Conservation (phyloP, 2,888 invertebrate species). For the Heliconius charithonia region DNA sequence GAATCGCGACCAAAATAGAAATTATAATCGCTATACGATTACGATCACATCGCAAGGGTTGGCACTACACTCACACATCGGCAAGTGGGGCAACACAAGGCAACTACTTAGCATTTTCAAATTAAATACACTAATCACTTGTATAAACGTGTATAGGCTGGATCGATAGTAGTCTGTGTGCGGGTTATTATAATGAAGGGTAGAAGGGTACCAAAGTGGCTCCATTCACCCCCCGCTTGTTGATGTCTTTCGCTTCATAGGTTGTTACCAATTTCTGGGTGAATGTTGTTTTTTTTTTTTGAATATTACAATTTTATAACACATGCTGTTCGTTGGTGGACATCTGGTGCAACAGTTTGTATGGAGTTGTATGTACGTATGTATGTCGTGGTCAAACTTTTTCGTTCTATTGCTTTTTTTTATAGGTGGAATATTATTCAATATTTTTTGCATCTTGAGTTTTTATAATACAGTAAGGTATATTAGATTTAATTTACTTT, state of each 20-base stretch:
- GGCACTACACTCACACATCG: constrained; percentile 68
- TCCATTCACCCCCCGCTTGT: constrained; percentile 77
- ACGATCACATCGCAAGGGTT: constrained; percentile 75
- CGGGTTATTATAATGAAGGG: constrained; percentile 83
- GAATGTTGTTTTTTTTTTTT: constrained; percentile 23
- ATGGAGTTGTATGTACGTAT: neutral
- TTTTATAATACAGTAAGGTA: neutral
- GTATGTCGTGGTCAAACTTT: neutral
- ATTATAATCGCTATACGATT: constrained; percentile 73
- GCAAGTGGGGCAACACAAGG: constrained; percentile 60
- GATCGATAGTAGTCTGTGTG: constrained; percentile 79
- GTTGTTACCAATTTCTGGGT: constrained; percentile 65
- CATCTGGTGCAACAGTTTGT: neutral
- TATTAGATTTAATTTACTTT: neutral
- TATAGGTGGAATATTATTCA: neutral
- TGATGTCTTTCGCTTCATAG: constrained; percentile 78
- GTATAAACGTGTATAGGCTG: constrained; percentile 74
- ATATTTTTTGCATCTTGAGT: neutral
- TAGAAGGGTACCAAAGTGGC: constrained; percentile 83
- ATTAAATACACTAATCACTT: constrained; percentile 84
- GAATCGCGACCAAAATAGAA: constrained; percentile 54
- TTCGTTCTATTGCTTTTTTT: neutral
- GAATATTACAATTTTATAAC: constrained; percentile 20
- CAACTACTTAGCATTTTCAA: constrained; percentile 84
- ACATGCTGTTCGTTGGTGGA: neutral